Evolutionary conservation across 2,888 invertebrate genomes (phyloP).

Genomic region (Phrixothrix hirtus): DNA sequence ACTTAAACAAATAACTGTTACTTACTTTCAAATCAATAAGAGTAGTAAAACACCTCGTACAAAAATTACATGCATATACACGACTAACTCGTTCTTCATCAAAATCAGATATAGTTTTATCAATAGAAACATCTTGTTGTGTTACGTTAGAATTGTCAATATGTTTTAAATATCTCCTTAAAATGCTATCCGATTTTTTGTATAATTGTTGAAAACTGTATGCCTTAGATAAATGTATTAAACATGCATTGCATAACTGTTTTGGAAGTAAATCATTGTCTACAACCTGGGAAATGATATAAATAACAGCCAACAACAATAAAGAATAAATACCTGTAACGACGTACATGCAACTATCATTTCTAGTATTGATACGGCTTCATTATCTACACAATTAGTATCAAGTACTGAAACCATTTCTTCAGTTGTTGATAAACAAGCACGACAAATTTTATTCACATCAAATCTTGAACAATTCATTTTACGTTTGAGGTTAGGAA

Average conservation of each 20-base stretch:
- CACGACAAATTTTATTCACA: conserved; percentile 24
- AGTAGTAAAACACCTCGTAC: conserved; percentile 34
- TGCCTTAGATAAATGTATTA: conserved; percentile 22
- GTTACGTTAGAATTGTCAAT: background rate
- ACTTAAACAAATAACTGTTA: too few relatives aligned
- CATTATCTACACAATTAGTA: conserved; percentile 12
- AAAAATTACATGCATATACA: conserved; percentile 35
- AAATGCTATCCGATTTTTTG: conserved; percentile 18
- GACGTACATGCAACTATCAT: conserved; percentile 31
- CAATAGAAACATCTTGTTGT: background rate
- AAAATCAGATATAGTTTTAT: background rate
- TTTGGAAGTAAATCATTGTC: conserved; percentile 29
- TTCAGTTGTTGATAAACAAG: conserved; percentile 23
- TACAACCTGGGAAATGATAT: conserved; percentile 18
- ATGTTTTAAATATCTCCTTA: conserved; percentile 18
- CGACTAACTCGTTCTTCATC: too few relatives aligned
- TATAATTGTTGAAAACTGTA: conserved; percentile 28
- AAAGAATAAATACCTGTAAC: conserved; percentile 31
- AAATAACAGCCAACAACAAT: too few relatives aligned
- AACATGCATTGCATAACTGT: conserved; percentile 30
- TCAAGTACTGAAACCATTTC: conserved; percentile 22
- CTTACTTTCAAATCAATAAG: conserved; percentile 34
- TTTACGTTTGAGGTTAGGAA: too few relatives aligned
- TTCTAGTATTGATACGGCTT: conserved; percentile 21
- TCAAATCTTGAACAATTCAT: background rate